phyloP scores from a whole-genome alignment of 2,888 invertebrate species.

The Odontomyia ornata region DNA sequence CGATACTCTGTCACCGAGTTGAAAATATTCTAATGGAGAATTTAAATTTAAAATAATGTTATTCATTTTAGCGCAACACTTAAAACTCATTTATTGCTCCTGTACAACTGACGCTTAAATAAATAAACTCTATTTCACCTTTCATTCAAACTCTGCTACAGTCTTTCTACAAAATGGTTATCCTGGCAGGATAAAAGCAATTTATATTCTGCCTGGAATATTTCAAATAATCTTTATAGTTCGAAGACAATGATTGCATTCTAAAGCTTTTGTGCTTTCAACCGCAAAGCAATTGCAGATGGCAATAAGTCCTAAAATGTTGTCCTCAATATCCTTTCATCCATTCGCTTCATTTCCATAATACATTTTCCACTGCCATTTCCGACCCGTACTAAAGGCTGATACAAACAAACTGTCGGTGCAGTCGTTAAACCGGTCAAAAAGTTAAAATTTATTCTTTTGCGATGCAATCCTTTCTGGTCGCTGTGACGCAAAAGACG shows the following conservation, averaged over 20 bases:
- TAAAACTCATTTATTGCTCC: too few species aligned
- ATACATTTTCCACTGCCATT: constrained; percentile 13
- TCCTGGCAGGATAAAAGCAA: too few species aligned
- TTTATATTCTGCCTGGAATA: neutral
- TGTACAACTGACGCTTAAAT: too few species aligned
- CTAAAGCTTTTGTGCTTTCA: neutral
- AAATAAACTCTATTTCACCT: too few species aligned
- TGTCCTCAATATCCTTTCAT: constrained; percentile 13
- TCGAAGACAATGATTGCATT: neutral
- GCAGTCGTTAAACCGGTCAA: neutral
- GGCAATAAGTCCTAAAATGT: constrained; percentile 16
- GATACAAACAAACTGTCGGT: constrained; percentile 13
- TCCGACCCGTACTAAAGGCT: constrained; percentile 3
- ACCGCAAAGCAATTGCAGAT: constrained; percentile 12
- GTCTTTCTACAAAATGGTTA: too few species aligned
- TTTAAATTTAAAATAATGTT: too few species aligned
- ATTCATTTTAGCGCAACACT: too few species aligned
- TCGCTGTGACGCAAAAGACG: too few species aligned
- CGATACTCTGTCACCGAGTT: too few species aligned
- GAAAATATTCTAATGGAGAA: too few species aligned
- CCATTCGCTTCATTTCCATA: constrained; percentile 22
- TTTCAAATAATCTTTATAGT: neutral
- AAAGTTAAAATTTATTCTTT: neutral
- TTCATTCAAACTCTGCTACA: too few species aligned
- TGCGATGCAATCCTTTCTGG: neutral